Base-by-base conservation (phyloP, 1,140 invertebrate genomes). In the Drosophila yakuba region DNA sequence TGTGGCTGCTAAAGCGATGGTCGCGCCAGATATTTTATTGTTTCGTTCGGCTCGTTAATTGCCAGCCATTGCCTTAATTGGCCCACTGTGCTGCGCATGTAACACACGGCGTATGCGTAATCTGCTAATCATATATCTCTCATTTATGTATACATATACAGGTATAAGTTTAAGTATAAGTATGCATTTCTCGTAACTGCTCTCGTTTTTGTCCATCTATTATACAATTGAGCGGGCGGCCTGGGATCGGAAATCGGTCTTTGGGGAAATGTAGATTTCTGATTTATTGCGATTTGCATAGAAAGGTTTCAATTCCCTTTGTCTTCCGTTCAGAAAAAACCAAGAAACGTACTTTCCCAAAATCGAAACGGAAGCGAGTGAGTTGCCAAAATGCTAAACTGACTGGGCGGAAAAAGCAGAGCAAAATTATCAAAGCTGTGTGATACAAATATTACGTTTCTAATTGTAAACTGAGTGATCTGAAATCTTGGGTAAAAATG, bases 51-150 rank as follows among this genome's bases (percentile, higher is more conserved):
- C 58, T 73, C 84, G 78, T 88, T 86, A 86, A 83, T 83, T 83
- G 74, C 59, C 35, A 36, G 14, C 62, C 60, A 47, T 56, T 45
- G 72, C 35, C 63, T 76, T 74, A 75, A 71, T 62, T 78, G 64
- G 54, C 43, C 44, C 39, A 44, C 28, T 12, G 38, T 36, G 20
- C 62, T 28, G 36, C 50, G 47, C 67, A 52, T 84, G 81, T 76
- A 76, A 83, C 75, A 83, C 69, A 45, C 44, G 55, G 58, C 82
- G 74, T 79, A 88, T 83, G 79, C 83, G 67, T 77, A 86, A 86
- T 88, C 43, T 45, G 15, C 41, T 48, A 71, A 60, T 63, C 41
- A 44, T 45, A 57, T 50, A 61, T 32, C 23, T 64, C 58, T 1
- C 36, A 32, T 11, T 35, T 10, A n/a, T 8, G 6, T 43, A 43